phyloP scores from a whole-genome alignment of 1,140 invertebrate species.

The Cecropterus lyciades region DNA sequence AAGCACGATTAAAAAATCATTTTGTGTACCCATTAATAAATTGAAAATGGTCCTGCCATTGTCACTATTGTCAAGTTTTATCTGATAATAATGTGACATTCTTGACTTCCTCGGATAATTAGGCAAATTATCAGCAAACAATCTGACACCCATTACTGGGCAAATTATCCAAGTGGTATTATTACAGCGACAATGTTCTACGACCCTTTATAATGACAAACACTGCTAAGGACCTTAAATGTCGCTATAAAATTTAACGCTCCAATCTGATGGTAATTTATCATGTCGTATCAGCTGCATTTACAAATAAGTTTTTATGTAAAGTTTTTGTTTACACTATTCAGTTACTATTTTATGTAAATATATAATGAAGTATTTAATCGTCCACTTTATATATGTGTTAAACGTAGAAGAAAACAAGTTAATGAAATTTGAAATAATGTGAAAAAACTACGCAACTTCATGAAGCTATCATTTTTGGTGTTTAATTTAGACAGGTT shows the following conservation, averaged over 20 bases:
- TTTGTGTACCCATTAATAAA: neutral
- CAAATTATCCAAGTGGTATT: conserved; percentile 15
- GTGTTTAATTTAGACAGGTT: too few relatives aligned
- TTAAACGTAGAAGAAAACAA: too few relatives aligned
- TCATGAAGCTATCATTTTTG: too few relatives aligned
- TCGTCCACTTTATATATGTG: too few relatives aligned
- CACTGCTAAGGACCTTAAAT: conserved; percentile 16
- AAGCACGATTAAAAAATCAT: too few relatives aligned
- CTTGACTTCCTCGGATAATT: conserved; percentile 1
- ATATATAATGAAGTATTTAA: too few relatives aligned
- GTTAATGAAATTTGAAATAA: too few relatives aligned
- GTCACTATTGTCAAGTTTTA: conserved; percentile 7
- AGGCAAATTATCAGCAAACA: conserved; percentile 19
- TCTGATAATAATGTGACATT: conserved; percentile 1
- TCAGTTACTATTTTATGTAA: too few relatives aligned
- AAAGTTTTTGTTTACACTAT: too few relatives aligned
- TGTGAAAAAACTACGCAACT: too few relatives aligned
- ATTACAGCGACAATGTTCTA: conserved; percentile 12
- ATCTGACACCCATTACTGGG: conserved; percentile 6
- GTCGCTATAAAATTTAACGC: conserved; percentile 25
- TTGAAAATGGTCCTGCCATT: neutral
- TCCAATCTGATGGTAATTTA: conserved; percentile 23
- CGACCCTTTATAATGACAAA: conserved; percentile 20
- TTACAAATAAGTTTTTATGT: neutral
- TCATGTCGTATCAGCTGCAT: conserved; percentile 15